Evolutionary conservation across 2,797 vertebrate genomes (phyloP).

Genomic region (Pipistrellus kuhlii): DNA sequence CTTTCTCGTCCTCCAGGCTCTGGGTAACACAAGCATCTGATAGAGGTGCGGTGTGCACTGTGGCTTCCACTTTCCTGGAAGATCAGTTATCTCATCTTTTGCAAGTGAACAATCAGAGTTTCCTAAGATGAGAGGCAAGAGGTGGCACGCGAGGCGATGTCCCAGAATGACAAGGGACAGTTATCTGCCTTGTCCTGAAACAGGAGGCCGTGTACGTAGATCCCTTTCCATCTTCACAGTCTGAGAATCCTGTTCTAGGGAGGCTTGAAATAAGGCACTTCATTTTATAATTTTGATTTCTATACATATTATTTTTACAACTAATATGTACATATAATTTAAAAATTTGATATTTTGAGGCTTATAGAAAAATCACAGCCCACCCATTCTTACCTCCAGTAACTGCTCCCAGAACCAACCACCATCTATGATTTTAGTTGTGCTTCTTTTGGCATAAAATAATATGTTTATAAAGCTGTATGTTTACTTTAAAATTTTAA

Average conservation of each 20-base stretch:
- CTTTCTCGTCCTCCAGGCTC: constrained; percentile 78
- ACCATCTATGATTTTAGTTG: not conserved
- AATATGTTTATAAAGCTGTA: not conserved
- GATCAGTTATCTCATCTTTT: constrained; percentile 65
- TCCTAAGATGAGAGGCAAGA: constrained; percentile 53
- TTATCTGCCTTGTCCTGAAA: too few relatives aligned
- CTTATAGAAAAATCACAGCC: not conserved
- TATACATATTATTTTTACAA: not conserved
- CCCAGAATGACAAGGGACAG: fast-evolving
- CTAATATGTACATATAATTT: not conserved
- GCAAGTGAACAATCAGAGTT: constrained; percentile 42
- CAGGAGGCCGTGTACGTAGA: not conserved
- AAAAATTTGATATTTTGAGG: not conserved
- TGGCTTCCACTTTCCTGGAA: constrained; percentile 79
- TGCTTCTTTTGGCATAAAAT: not conserved
- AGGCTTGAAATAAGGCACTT: not conserved
- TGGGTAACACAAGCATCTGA: constrained; percentile 77
- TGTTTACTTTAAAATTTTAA: not conserved
- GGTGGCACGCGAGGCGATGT: constrained; percentile 19
- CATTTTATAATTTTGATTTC: not conserved
- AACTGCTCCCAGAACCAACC: not conserved
- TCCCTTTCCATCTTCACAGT: not conserved
- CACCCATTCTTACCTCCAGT: not conserved
- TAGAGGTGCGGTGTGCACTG: constrained; percentile 65
- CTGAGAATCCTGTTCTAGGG: not conserved